phyloP scores from a whole-genome alignment of 2,797 vertebrate genomes.

The Leptodactylus fallax region DNA sequence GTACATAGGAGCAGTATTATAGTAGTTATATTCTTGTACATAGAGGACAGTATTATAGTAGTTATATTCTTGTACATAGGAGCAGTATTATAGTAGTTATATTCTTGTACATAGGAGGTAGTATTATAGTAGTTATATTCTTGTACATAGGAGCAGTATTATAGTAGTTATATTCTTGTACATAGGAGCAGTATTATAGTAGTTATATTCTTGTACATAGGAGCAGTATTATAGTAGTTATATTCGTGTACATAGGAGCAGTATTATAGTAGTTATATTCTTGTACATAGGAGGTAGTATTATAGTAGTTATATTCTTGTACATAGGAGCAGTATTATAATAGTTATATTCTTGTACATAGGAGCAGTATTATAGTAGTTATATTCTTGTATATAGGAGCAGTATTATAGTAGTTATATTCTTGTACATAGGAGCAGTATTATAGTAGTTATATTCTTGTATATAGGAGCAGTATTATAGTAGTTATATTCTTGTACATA shows the following conservation, averaged over 20 bases:
- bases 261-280: conserved; percentile 8
- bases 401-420: conserved; percentile 18
- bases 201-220: conserved; percentile 4
- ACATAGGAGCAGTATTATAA: not conserved
- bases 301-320: conserved; percentile 11
- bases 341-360: conserved; percentile 12
- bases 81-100: conserved; percentile 3
- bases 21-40: too few species aligned
- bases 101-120: conserved; percentile 3
- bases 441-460: conserved; percentile 6
- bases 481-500: conserved; percentile 5
- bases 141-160: conserved; percentile 6
- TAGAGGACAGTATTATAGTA: conserved; percentile 9
- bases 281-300: not conserved
- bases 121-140: conserved; percentile 13
- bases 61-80: conserved; percentile 9
- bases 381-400: not conserved
- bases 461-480: not conserved
- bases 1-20: too few species aligned
- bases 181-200: not conserved
- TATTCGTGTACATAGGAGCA: not conserved
- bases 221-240: conserved; percentile 7
- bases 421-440: conserved; percentile 4
- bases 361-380: conserved; percentile 11
- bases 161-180: conserved; percentile 10